Percentiles rank a stretch among this genome's conserved stretches.
phyloP scores from a whole-genome alignment of 2,797 vertebrate genomes.

The Eupleurogrammus muticus region DNA sequence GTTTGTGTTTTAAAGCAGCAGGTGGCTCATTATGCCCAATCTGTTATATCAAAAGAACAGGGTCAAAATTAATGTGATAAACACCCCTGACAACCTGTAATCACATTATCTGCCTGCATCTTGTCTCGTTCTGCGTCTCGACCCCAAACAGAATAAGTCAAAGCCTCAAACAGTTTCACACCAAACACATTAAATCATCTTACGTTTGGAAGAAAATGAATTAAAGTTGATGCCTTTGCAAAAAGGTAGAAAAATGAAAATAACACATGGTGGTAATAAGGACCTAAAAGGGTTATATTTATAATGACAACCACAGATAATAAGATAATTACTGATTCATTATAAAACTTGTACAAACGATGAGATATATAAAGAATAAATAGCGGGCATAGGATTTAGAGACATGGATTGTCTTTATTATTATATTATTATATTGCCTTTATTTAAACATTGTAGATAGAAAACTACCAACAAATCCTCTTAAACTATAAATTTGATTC shows the following conservation, averaged over 20 bases:
- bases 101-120: slow-evolving; percentile 4
- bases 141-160: background rate
- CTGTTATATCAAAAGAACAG: background rate
- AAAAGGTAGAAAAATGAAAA: background rate
- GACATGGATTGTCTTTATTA: too few relatives aligned
- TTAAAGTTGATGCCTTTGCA: background rate
- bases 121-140: background rate
- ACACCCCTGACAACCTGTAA: slow-evolving; percentile 3
- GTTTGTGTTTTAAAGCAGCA: slow-evolving; percentile 4
- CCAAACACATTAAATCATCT: background rate
- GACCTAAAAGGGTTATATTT: too few relatives aligned
- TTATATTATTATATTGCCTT: too few relatives aligned
- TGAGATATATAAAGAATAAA: too few relatives aligned
- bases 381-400: too few relatives aligned
- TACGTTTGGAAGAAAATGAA: background rate
- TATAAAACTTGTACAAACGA: too few relatives aligned
- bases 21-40: slow-evolving; percentile 33
- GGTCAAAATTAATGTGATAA: slow-evolving; percentile 26
- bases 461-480: too few relatives aligned
- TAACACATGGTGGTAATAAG: too few relatives aligned
- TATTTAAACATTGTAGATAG: too few relatives aligned
- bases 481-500: too few relatives aligned
- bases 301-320: background rate
- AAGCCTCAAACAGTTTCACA: background rate
- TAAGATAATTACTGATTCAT: background rate